Conservation (phyloP, 1,140 invertebrate genomes). For the Lepidurus packardi region DNA sequence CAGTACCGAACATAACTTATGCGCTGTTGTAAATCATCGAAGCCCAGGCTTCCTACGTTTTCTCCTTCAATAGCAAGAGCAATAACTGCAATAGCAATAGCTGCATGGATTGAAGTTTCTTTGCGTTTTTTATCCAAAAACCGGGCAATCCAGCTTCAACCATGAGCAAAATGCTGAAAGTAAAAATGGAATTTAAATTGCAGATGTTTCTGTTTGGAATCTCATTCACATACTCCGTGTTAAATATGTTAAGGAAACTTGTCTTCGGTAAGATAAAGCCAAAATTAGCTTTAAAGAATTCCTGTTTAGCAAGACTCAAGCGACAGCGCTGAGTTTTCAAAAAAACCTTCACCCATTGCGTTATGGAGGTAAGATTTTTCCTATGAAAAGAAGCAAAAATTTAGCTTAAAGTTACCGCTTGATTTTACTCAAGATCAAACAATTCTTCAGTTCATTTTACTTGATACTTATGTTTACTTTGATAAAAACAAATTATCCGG, state of each 20-base stretch:
- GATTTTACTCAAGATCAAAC: background rate
- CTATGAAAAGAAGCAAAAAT: slow-evolving; percentile 32
- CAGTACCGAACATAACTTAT: background rate
- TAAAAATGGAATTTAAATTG: background rate
- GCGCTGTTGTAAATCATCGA: background rate
- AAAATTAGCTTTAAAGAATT: slow-evolving; percentile 42
- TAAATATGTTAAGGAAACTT: slow-evolving; percentile 38
- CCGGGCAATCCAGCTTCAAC: background rate
- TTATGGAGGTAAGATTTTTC: slow-evolving; percentile 43
- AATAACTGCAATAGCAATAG: background rate
- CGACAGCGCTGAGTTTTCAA: slow-evolving; percentile 38
- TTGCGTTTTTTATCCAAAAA: background rate
- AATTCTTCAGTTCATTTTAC: background rate
- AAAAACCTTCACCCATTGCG: slow-evolving; percentile 41
- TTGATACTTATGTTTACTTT: slow-evolving; percentile 36
- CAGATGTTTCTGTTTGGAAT: background rate
- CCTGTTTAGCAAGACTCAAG: slow-evolving; percentile 39
- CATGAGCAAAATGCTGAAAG: background rate
- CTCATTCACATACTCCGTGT: slow-evolving; percentile 39
- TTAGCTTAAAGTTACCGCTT: background rate
- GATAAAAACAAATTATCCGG: slow-evolving; percentile 39
- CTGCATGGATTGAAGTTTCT: background rate
- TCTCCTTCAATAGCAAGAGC: background rate
- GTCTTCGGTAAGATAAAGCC: slow-evolving; percentile 39
- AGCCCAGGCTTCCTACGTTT: background rate